These are phyloP conservation scores for Heliocidaris tuberculata DNA, from an alignment of 35 echinoderm and acorn worm genomes.

Conservation along the genomic window DNA sequence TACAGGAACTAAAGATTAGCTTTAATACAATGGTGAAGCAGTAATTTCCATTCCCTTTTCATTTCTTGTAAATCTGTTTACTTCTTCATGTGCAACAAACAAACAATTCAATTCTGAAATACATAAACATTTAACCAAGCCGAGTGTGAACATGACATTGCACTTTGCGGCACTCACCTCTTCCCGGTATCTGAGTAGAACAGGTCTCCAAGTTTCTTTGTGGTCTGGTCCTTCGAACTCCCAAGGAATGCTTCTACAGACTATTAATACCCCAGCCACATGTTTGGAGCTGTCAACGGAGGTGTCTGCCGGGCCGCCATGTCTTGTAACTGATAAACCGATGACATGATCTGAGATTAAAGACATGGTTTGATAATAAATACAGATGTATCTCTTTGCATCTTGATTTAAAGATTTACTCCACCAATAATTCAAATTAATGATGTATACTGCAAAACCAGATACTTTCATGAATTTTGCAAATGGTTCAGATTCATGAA, in stretches of 20 bases:
- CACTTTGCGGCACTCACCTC: neutral
- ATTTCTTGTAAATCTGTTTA: too few relatives aligned
- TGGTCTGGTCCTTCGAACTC: neutral
- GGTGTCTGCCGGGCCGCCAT: neutral
- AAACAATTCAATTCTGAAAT: too few relatives aligned
- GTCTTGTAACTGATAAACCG: neutral
- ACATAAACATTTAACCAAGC: neutral
- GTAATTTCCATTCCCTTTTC: too few relatives aligned
- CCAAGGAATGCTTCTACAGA: neutral
- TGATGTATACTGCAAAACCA: too few relatives aligned
- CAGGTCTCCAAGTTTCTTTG: neutral
- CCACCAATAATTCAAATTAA: too few relatives aligned
- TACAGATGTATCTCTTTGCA: too few relatives aligned
- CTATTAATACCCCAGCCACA: slow-evolving; percentile 6
- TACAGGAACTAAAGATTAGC: too few relatives aligned
- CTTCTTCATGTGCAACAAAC: too few relatives aligned
- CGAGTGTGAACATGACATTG: neutral
- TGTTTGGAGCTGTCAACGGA: neutral
- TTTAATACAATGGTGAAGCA: too few relatives aligned
- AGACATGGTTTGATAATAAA: neutral
- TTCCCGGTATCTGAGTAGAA: neutral
- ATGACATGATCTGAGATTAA: neutral
- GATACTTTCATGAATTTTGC: too few relatives aligned
- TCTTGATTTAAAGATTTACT: too few relatives aligned
- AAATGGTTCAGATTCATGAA: too few relatives aligned